phyloP scores from a whole-genome alignment of 2,888 invertebrate genomes.

The Bugula neritina region DNA sequence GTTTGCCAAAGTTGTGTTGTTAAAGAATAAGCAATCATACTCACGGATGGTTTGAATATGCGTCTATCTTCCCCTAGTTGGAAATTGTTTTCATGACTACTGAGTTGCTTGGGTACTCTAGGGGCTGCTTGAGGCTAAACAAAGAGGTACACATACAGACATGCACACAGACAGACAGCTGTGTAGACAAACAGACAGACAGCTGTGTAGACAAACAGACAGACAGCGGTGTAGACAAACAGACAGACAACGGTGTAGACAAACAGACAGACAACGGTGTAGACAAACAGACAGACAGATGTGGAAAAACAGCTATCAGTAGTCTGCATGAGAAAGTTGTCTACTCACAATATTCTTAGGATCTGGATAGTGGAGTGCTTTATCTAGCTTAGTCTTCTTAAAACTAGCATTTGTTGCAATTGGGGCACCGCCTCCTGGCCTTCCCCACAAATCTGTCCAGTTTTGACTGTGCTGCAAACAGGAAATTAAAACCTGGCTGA shows the following conservation, averaged over 20 bases:
- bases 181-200: neutral
- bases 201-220: neutral
- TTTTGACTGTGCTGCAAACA: constrained; percentile 34
- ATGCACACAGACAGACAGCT: neutral
- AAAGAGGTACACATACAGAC: neutral
- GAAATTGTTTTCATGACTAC: constrained; percentile 21
- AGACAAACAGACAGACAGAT: neutral
- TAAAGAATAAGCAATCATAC: neutral
- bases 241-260: neutral
- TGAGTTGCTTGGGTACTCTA: constrained; percentile 15
- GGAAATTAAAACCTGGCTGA: no score
- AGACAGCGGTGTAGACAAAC: neutral
- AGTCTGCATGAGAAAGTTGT: neutral
- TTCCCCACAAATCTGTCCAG: constrained; percentile 35
- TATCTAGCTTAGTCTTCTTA: constrained; percentile 22
- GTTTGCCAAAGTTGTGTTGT: no score
- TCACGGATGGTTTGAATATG: constrained; percentile 9
- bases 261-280: neutral
- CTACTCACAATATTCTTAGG: constrained; percentile 16
- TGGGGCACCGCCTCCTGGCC: constrained; percentile 39
- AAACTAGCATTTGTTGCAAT: constrained; percentile 28
- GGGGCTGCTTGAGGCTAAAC: neutral
- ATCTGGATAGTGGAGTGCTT: constrained; percentile 14
- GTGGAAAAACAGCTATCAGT: no score
- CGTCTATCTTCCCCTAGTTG: constrained; percentile 9